phyloP scores from a whole-genome alignment of 2,797 vertebrate genomes.

The Glossophaga mutica region DNA sequence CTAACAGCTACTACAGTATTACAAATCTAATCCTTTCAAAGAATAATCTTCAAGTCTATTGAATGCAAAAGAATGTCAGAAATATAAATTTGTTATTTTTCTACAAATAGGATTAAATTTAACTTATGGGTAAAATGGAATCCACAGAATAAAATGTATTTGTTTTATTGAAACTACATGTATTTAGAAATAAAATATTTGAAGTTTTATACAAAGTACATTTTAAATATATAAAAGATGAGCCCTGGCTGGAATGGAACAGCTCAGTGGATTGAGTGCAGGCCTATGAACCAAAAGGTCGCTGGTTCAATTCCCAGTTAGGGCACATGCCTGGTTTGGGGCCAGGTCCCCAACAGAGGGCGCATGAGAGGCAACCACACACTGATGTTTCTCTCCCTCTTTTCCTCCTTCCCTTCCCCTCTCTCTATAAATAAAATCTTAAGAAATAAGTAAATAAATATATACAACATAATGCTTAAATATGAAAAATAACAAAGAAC shows the following conservation, averaged over 20 bases:
- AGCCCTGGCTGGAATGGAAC: too few relatives aligned
- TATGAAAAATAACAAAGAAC: constrained; percentile 25
- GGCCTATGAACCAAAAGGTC: too few relatives aligned
- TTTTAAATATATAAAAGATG: constrained; percentile 5
- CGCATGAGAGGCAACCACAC: too few relatives aligned
- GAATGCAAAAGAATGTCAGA: neutral
- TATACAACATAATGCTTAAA: neutral
- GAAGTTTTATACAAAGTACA: neutral
- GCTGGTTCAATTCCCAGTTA: too few relatives aligned
- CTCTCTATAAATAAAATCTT: too few relatives aligned
- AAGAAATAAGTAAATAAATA: neutral
- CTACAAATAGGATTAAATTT: neutral
- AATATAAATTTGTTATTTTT: constrained; percentile 13
- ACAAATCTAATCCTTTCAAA: neutral
- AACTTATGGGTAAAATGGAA: constrained; percentile 17
- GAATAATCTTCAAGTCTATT: neutral
- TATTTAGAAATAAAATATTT: constrained; percentile 35
- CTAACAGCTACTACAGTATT: neutral
- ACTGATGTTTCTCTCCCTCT: too few relatives aligned
- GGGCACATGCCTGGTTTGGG: too few relatives aligned
- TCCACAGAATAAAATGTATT: constrained; percentile 1
- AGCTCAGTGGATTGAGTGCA: too few relatives aligned
- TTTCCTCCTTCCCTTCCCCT: too few relatives aligned
- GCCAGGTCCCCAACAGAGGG: too few relatives aligned
- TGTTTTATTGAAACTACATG: neutral